These are phyloP conservation scores for Microchrysa polita DNA, from an alignment of 2,888 invertebrate species.

Conservation along the genomic window DNA sequence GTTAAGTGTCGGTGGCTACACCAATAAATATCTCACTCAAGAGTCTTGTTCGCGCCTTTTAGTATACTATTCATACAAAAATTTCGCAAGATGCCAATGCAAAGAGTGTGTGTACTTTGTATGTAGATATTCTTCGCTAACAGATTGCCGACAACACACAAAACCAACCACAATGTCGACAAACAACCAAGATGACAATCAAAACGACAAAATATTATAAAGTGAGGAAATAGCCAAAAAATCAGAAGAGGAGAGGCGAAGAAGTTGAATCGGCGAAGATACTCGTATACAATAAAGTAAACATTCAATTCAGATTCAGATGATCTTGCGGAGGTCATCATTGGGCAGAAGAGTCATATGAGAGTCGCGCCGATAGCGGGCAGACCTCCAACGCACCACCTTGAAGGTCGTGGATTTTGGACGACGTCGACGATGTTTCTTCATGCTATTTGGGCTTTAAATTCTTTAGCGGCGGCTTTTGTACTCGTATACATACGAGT, in stretches of 20 bases:
- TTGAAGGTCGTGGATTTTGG: constrained; percentile 30
- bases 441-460: neutral
- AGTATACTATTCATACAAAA: constrained; percentile 30
- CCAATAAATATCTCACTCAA: constrained; percentile 33
- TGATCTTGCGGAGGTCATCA: constrained; percentile 42
- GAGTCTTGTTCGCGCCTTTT: constrained; percentile 23
- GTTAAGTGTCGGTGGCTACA: neutral
- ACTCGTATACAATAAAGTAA: constrained; percentile 6
- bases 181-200: constrained; percentile 23
- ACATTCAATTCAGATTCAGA: constrained; percentile 22
- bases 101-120: too few species aligned
- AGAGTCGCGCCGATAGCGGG: constrained; percentile 40
- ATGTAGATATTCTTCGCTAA: too few species aligned
- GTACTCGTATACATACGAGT: too few species aligned
- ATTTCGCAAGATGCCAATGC: constrained; percentile 29
- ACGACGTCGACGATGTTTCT: neutral
- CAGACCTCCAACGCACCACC: constrained; percentile 43
- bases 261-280: neutral
- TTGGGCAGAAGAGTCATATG: constrained; percentile 31
- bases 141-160: neutral
- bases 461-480: neutral
- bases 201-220: constrained; percentile 31
- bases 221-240: constrained; percentile 30
- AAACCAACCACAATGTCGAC: neutral
- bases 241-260: neutral